Base-by-base conservation (phyloP, 2,888 invertebrate genomes). In the Mythimna albipuncta region DNA sequence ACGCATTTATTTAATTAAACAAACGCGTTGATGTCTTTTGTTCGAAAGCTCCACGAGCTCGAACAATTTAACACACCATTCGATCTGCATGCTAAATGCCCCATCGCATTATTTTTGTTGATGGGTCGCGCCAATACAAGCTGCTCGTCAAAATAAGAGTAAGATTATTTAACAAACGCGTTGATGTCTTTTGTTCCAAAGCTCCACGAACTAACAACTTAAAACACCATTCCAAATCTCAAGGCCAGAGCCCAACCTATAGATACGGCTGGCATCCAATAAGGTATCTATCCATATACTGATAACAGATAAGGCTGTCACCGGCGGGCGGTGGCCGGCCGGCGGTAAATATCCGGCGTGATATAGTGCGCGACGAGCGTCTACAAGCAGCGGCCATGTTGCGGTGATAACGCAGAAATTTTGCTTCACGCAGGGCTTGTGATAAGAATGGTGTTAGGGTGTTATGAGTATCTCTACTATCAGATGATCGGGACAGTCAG, bases 261-360 rank as follows among this genome's bases (percentile, higher is more conserved):
- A 90, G 88, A 93, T 94, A 91, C 86, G 90, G 85, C 82, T 79
- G 76, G 82, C 85, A 89, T 91, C 91, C 87, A 90, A 91, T 91
- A 91, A 91, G 85, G 82, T 86, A 92, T 93, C 92, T 93, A 93
- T 94, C 91, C 89, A 87, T 94, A 94, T 93, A 95, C 90, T 96
- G 96, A 96, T 96, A 96, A 96, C 95, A 94, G 95, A 95, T 96
- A 96, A 94, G 92, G 91, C 91, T 93, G 94, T 93, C 93, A 93
- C 92, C 89, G 91, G 89, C 89, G 90, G 94, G 94, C 93, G 94
- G 94, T 91, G 93, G 94, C 91, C 61, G 55, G 55, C 26, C 88
- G 90, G 87, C 91, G 91, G 91, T 93, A 94, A 94, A 93, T 94
- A 93, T 91, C 91, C 91, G 83, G 85, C 84, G 93, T 95, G 95